Conservation (phyloP, 1,140 invertebrate species). For the Dinothrombium tinctorium region DNA sequence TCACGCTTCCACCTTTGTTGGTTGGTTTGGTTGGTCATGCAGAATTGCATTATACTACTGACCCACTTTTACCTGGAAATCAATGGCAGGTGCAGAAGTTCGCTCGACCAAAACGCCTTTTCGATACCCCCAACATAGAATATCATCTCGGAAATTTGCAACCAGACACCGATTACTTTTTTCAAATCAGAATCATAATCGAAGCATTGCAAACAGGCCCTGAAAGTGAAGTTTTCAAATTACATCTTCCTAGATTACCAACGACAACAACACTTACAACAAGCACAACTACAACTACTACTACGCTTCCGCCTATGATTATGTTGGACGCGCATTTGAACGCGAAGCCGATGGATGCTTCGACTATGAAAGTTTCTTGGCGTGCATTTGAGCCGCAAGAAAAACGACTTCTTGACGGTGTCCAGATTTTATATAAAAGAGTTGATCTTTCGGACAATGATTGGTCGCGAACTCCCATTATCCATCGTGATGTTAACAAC, state of each 20-base stretch:
- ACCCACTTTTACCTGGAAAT: slow-evolving; percentile 12
- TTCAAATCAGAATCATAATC: slow-evolving; percentile 16
- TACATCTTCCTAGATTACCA: slow-evolving; percentile 10
- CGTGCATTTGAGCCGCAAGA: slow-evolving; percentile 51
- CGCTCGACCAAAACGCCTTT: slow-evolving; percentile 50
- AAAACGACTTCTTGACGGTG: slow-evolving; percentile 43
- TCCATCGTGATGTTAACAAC: slow-evolving; percentile 43
- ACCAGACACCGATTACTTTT: slow-evolving; percentile 46
- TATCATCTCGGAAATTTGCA: slow-evolving; percentile 48
- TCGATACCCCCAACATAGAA: slow-evolving; percentile 55
- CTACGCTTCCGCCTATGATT: slow-evolving; percentile 36
- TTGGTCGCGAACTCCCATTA: slow-evolving; percentile 36
- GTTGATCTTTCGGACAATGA: slow-evolving; percentile 22
- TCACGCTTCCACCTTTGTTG: slow-evolving; percentile 43
- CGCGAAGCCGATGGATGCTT: slow-evolving; percentile 45
- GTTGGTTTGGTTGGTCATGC: slow-evolving; percentile 25
- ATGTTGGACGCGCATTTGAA: slow-evolving; percentile 41
- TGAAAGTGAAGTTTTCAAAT: slow-evolving; percentile 14
- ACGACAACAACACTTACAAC: slow-evolving; percentile 3
- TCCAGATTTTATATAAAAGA: slow-evolving; percentile 39
- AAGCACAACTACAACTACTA: slow-evolving; percentile 21
- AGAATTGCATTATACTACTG: slow-evolving; percentile 17
- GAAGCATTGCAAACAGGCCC: slow-evolving; percentile 15
- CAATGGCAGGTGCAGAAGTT: slow-evolving; percentile 56
- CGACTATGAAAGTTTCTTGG: slow-evolving; percentile 49